phyloP scores from a whole-genome alignment of 2,888 invertebrate species.

The Spisula solida region DNA sequence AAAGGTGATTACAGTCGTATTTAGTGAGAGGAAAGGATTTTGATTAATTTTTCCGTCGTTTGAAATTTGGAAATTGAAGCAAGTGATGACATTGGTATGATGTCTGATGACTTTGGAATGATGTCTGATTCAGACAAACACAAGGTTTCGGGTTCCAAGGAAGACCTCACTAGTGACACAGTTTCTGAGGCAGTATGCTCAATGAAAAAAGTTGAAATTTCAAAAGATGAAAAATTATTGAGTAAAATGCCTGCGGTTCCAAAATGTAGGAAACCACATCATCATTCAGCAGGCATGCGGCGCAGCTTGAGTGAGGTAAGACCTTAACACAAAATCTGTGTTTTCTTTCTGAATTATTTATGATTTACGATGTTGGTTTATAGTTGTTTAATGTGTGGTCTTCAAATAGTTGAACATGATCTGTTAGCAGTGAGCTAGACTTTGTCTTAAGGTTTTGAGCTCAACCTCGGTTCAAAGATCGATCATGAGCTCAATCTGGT shows the following conservation, averaged over 20 bases:
- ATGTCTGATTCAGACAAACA: background rate
- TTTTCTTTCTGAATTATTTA: no score
- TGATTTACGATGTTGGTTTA: no score
- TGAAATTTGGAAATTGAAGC: no score
- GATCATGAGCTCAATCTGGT: no score
- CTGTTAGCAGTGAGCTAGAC: no score
- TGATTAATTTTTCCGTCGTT: no score
- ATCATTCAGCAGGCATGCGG: constrained; percentile 36
- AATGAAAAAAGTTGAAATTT: background rate
- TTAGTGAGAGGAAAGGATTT: no score
- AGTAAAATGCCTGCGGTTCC: constrained; percentile 1
- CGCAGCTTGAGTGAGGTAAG: constrained; percentile 62
- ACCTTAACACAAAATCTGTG: background rate
- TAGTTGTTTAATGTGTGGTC: no score
- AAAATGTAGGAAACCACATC: background rate
- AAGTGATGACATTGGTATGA: background rate
- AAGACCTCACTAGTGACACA: background rate
- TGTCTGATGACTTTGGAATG: background rate
- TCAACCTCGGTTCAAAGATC: no score
- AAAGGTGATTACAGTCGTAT: no score
- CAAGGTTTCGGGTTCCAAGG: background rate
- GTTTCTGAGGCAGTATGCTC: background rate
- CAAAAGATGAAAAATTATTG: background rate
- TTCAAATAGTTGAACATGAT: no score
- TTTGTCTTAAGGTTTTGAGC: no score